Base-by-base conservation (phyloP, 2,797 vertebrate species). In the Pseudochaenichthys georgianus region DNA sequence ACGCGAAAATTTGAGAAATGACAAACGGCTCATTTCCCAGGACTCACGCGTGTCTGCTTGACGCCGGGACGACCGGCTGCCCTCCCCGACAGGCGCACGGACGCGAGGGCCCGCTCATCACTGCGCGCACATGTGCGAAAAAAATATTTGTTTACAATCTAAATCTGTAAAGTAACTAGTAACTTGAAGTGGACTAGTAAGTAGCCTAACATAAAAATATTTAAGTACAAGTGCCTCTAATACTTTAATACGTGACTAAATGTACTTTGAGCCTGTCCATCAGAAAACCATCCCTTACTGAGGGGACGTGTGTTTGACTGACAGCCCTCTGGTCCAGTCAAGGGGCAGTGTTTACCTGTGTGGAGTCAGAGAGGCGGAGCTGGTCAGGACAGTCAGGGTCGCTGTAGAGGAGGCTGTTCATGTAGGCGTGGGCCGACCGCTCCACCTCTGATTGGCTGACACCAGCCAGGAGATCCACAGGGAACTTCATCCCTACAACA, bases 391-490 rank as follows among this genome's bases (percentile, higher is more conserved):
- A 45, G 34, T 94, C 79, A 17, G 94, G 93, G 74, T 95, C 90
- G 50, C 73, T 78, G 84, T 77, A 87, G 13, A 93, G 91, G 54
- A 98, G 94, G 47, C 77, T 76, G 78, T 89, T 88, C 88, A 96
- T 80, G 80, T 95, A 96, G 57, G 78, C 86, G 42, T 95, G 87
- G 51, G 93, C 95, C 60, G 92, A 92, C 13, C 12, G 91, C 78
- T 97, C 94, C 86, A 98, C 23, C 64, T 94, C 92, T 50, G 93
- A 92, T 55, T 95, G 95, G 82, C 92, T 94, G 65, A 81, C 94
- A 59, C 59, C 82, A 34, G 87, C 86, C 91, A 98, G 87, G 23
- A 95, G 62, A 86, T 98, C 97, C 91, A 98, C 96, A 50, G 97
- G 97, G 89, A 96, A 98, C 62, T 92, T 84, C 96, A 98, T 98